Percentiles rank a stretch among this genome's conserved stretches.
phyloP scores from a whole-genome alignment of 92 coral and sea anemone genomes.

The Phenganax subtilis region DNA sequence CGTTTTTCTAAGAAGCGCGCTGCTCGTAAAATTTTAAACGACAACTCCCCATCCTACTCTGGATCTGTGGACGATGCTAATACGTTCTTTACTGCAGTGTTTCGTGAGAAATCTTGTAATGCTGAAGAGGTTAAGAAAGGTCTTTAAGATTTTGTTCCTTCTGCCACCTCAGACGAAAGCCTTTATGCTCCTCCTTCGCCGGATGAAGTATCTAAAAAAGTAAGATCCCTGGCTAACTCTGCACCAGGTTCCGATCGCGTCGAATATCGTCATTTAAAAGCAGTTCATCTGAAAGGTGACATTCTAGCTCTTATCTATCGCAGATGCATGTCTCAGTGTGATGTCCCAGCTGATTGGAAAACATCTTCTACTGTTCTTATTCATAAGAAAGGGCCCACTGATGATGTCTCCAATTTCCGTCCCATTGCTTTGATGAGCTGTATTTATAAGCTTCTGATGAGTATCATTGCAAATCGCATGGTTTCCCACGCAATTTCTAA shows the following conservation, averaged over 20 bases:
- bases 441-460: slow-evolving; percentile 32
- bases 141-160: slow-evolving; percentile 34
- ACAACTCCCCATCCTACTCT: not conserved
- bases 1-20: slow-evolving; percentile 6
- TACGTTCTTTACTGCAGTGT: not conserved
- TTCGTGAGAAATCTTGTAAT: not conserved
- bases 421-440: slow-evolving; percentile 43
- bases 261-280: slow-evolving; percentile 27
- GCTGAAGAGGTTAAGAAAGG: slow-evolving; percentile 12
- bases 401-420: slow-evolving; percentile 35
- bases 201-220: slow-evolving; percentile 5
- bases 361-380: slow-evolving; percentile 19
- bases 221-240: slow-evolving; percentile 14
- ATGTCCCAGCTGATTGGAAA: slow-evolving; percentile 33
- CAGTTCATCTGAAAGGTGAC: slow-evolving; percentile 16
- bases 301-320: slow-evolving; percentile 14
- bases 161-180: not conserved
- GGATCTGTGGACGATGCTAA: slow-evolving; percentile 16
- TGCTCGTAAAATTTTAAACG: slow-evolving; percentile 4
- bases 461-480: slow-evolving; percentile 33
- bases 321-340: not conserved
- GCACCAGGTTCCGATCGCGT: slow-evolving; percentile 5
- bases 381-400: slow-evolving; percentile 29
- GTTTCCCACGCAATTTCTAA: slow-evolving; percentile 5
- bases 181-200: not conserved